Evolutionary conservation across 2,888 invertebrate species (phyloP), one percentile per base, ranked within the genome.

Genomic region (Lochmaea crataegi): DNA sequence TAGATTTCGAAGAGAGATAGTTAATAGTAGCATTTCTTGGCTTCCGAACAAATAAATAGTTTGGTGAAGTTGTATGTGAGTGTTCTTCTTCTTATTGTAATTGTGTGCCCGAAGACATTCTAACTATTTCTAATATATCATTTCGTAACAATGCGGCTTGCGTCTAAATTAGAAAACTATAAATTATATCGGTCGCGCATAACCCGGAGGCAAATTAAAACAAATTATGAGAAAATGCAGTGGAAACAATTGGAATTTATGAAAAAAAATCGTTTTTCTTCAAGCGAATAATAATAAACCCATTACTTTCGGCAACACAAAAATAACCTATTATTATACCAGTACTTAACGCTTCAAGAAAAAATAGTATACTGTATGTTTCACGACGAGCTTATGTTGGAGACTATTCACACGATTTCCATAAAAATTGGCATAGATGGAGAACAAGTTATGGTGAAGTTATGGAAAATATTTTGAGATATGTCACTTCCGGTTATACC

Each of bases 41-140:
- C 69, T 69, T 69, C 63, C 22, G 53, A 69, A 69, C 63, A 61
- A 68, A 68, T 68, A 68, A 69, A 69, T 68, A 61, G 38, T 58
- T 51, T 38, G n/a, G 42, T 42, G 53, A 53, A 61, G 51, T 12
- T 51, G 18, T 53, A 32, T 32, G 63, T 51, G 12, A 66, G 38
- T 26, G 45, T 58, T 41, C 60, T 38, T 48, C 68, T 48, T 60
- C 68, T 68, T 63, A 68, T 61, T 68, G 68, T 61, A 63, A 53
- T 51, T 63, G 38, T 41, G 16, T 4, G 48, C 68, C 22, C 18
- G 61, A 6, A 60, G 32, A 26, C 42, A 58, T 67, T 58, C 66
- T n/a, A n/a, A n/a, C n/a, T n/a, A n/a, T n/a, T n/a, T n/a, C n/a
- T 42, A 67, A 67, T 67, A 42, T 67, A 67, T 67, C 67, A 67